Percentiles rank a stretch among this genome's conserved stretches.
Conservation (phyloP, 2,888 invertebrate genomes). For the Caenorhabditis panamensis region DNA sequence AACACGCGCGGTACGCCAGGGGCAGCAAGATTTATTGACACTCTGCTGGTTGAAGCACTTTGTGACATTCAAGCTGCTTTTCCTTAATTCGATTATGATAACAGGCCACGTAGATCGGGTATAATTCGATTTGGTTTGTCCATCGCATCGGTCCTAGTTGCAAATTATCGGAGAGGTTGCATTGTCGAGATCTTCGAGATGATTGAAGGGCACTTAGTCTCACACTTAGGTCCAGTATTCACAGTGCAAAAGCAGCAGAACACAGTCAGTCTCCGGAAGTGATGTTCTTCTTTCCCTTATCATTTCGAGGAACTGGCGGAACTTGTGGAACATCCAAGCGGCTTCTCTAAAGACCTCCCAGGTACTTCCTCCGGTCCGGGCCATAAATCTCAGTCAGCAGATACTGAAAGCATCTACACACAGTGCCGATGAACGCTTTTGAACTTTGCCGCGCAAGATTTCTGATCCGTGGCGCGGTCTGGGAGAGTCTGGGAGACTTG, state of each 20-base stretch:
- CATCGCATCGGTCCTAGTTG: slow-evolving; percentile 12
- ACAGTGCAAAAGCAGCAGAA: too few relatives aligned
- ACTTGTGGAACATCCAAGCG: too few relatives aligned
- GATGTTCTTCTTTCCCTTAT: too few relatives aligned
- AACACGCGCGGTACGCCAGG: not conserved
- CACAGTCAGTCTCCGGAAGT: not conserved
- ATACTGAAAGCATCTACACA: not conserved
- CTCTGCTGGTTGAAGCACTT: slow-evolving; percentile 21
- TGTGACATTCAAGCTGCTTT: not conserved
- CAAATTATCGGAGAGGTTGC: too few relatives aligned
- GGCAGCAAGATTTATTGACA: slow-evolving; percentile 41
- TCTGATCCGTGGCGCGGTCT: slow-evolving; percentile 34
- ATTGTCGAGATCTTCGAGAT: not conserved
- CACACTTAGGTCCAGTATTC: slow-evolving; percentile 20
- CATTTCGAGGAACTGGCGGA: too few relatives aligned
- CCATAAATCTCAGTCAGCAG: slow-evolving; percentile 31
- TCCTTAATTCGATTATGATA: slow-evolving; percentile 54
- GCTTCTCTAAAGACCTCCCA: slow-evolving; percentile 4
- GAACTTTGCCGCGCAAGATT: slow-evolving; percentile 48
- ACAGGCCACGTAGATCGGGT: slow-evolving; percentile 33
- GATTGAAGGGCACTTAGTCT: too few relatives aligned
- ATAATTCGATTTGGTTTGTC: slow-evolving; percentile 45
- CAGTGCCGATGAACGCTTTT: slow-evolving; percentile 23
- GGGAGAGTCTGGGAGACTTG: not conserved
- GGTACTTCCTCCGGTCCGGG: slow-evolving; percentile 6